Percentiles rank a stretch among this genome's conserved stretches.
Conservation (phyloP, 2,888 invertebrate genomes). For the Boloria selene region DNA sequence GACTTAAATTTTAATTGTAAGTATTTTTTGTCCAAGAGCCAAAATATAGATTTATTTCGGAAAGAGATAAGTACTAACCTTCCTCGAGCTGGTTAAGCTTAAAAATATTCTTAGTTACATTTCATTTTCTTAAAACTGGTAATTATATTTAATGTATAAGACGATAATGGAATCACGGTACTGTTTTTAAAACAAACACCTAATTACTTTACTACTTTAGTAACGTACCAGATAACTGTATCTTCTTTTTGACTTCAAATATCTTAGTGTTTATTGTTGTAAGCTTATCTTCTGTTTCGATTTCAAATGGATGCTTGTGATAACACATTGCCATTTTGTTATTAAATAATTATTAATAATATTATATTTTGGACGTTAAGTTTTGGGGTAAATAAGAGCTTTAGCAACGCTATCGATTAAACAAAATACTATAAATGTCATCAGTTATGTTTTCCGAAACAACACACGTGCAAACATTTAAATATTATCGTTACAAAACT, state of each 20-base stretch:
- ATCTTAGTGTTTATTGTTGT: conserved; percentile 88
- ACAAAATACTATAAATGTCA: conserved; percentile 27
- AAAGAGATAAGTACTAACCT: too few relatives aligned
- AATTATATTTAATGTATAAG: too few relatives aligned
- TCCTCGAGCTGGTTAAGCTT: too few relatives aligned
- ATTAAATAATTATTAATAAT: conserved; percentile 35
- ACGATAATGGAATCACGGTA: background rate
- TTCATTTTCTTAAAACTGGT: too few relatives aligned
- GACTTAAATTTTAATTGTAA: too few relatives aligned
- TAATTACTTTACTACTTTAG: too few relatives aligned
- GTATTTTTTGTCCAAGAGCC: too few relatives aligned
- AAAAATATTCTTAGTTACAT: too few relatives aligned
- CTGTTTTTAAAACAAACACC: too few relatives aligned
- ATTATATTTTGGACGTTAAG: background rate
- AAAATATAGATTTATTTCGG: too few relatives aligned
- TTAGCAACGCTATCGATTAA: conserved; percentile 43
- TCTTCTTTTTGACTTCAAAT: conserved; percentile 92
- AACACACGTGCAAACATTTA: background rate
- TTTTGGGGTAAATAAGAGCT: background rate
- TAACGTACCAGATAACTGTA: conserved; percentile 88
- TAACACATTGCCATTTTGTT: conserved; percentile 62
- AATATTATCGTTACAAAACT: conserved; percentile 28
- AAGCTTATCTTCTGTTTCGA: conserved; percentile 78
- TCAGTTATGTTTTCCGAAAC: background rate
- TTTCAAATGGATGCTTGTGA: conserved; percentile 78